Evolutionary conservation across 2,888 invertebrate genomes (phyloP), one percentile per base, ranked within the genome.

Genomic region (Strigamia maritima): DNA sequence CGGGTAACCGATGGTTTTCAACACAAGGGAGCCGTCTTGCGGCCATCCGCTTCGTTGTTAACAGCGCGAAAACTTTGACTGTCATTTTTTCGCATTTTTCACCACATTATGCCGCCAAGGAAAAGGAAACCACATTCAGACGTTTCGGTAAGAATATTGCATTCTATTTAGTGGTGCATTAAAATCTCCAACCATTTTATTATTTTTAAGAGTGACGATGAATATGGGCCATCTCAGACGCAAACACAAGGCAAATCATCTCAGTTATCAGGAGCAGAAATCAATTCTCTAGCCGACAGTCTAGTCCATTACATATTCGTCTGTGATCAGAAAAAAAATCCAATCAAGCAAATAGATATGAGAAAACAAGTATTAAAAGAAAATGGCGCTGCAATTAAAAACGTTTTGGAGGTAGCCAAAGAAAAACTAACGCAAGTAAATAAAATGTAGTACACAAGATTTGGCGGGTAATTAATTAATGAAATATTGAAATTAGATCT

Each of bases 291-390:
- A 26, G 65, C 65, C 24, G 12, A 26, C 65, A n/a, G 12, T 65
- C 19, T 65, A 10, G 65, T 65, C 12, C 65, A 65, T 26, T 65
- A 65, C n/a, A 26, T 65, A 12, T 26, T 65, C 12, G 26, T 65
- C 12, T 22, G 24, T 26, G 26, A 26, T 26, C 65, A 65, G 65
- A 65, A 65, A n/a, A 65, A 65, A n/a, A 8, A 2, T 2, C 16
- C 65, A 22, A 65, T 65, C 26, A 65, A 65, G n/a, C 65, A 26
- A n/a, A 65, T n/a, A 65, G 65, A 65, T n/a, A 65, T 65, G 22
- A 65, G 7, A 12, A 65, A 65, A 26, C 22, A 65, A 12, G 65
- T 65, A 1, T 12, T 65, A n/a, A 65, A 65, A n/a, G 65, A 26
- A 65, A 65, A 65, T 65, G 65, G 65, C 19, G 26, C 7, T 12